Evolutionary conservation across 2,797 vertebrate species (phyloP), one percentile per base, ranked within the genome.

Genomic region (Centropyge bicolor): DNA sequence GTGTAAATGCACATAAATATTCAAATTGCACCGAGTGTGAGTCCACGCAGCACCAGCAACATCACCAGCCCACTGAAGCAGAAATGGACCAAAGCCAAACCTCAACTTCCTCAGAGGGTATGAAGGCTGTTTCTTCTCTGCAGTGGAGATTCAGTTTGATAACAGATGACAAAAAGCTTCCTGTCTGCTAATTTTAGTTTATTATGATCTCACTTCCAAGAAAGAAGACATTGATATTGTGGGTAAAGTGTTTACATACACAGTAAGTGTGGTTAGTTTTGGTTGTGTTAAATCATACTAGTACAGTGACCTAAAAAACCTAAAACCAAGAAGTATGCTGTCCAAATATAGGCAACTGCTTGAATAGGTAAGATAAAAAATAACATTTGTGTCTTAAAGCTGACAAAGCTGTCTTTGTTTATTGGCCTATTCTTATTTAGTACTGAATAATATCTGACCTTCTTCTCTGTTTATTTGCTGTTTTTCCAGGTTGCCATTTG

Each of bases 1-100:
- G 97, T 81, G 94, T 97, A 13, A 97, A 96, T 48, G 91, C 94
- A n/a, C 97, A 97, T 66, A 94, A 93, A 74, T 92, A 89, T 77
- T 88, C 93, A 4, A 89, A 83, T 27, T 97, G 96, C 92, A 89
- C 65, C 3, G 87, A 95, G 24, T 97, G 96, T 8, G 84, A 79
- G 36, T 70, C 46, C 6, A 12, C 49, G 43, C 78, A 72, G 40
- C 82, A 80, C 38, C 87, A 69, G 4, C 81, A 48, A 22, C 64
- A 48, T 17, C 46, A 52, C 2, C 48, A 77, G 4, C 40, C 11
- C 13, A 27, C 83, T 40, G 84, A 88, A 57, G 67, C 90, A 65
- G 93, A 94, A 56, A 86, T 57, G 16, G 83, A 88, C 78, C 89
- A 88, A 43, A 89, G 91, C 45, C 85, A 49, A 36, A 66, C 24